Evolutionary conservation across 2,797 vertebrate species (phyloP).

Genomic region (Hydrocynus forskahlii): DNA sequence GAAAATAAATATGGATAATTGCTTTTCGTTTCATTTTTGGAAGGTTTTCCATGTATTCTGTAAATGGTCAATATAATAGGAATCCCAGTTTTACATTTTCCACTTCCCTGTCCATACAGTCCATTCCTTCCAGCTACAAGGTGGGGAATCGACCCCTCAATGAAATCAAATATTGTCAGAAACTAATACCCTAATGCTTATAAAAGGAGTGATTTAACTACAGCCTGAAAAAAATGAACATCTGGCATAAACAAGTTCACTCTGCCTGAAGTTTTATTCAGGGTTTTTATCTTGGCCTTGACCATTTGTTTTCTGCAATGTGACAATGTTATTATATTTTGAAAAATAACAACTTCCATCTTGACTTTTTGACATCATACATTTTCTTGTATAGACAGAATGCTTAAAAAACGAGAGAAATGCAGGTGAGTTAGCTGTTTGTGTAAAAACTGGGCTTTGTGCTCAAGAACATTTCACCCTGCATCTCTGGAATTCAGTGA

Average conservation of each 20-base stretch:
- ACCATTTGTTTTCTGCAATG: neutral
- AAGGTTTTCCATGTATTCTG: neutral
- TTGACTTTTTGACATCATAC: neutral
- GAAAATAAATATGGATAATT: neutral
- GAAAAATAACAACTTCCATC: neutral
- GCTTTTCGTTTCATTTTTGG: too few relatives aligned
- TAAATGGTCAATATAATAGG: too few relatives aligned
- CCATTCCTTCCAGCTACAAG: neutral
- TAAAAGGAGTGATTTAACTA: too few relatives aligned
- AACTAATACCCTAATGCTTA: too few relatives aligned
- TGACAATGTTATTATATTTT: neutral
- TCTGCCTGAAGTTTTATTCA: neutral
- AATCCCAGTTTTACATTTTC: neutral
- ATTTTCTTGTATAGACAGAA: neutral
- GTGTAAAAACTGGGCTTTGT: neutral
- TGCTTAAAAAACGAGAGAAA: neutral
- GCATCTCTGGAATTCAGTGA: conserved; percentile 4
- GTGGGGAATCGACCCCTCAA: too few relatives aligned
- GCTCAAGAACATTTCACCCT: conserved; percentile 7
- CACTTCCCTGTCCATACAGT: neutral
- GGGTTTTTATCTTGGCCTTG: neutral
- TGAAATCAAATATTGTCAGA: too few relatives aligned
- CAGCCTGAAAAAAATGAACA: neutral
- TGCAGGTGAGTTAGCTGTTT: neutral
- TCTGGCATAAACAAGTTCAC: neutral